phyloP scores from a whole-genome alignment of 1,140 invertebrate species.

The Brachionus rotundiformis region DNA sequence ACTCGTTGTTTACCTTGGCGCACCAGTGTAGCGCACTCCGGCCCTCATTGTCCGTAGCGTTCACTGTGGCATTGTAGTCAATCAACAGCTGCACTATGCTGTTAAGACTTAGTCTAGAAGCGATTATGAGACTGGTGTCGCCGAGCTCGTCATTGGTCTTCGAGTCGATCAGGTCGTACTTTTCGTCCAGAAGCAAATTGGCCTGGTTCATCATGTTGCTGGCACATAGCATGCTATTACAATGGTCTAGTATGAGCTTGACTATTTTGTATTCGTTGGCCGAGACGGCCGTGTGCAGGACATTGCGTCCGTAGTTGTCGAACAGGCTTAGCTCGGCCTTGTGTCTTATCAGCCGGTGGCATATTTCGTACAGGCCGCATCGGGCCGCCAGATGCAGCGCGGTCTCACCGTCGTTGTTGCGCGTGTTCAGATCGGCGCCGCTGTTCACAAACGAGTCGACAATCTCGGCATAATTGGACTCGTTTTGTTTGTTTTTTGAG shows the following conservation, averaged over 20 bases:
- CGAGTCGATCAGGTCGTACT: slow-evolving; percentile 41
- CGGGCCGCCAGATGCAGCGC: slow-evolving; percentile 65
- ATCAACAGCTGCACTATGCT: not conserved
- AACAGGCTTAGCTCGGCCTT: not conserved
- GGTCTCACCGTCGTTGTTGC: slow-evolving; percentile 73
- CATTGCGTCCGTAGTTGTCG: slow-evolving; percentile 44
- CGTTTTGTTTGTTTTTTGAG: not conserved
- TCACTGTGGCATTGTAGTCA: slow-evolving; percentile 41
- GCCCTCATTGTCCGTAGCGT: slow-evolving; percentile 46
- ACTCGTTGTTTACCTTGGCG: slow-evolving; percentile 45
- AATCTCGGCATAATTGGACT: not conserved
- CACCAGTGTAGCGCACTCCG: slow-evolving; percentile 47
- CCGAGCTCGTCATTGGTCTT: slow-evolving; percentile 42
- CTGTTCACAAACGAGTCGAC: slow-evolving; percentile 72
- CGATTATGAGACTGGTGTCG: slow-evolving; percentile 30
- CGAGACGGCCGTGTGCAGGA: slow-evolving; percentile 7
- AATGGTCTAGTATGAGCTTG: slow-evolving; percentile 28
- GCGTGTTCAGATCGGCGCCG: slow-evolving; percentile 80
- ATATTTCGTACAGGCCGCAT: slow-evolving; percentile 25
- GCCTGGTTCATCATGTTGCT: not conserved
- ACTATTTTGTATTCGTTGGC: slow-evolving; percentile 48
- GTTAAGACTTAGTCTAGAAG: slow-evolving; percentile 2
- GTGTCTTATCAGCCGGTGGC: not conserved
- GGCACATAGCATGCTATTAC: not conserved
- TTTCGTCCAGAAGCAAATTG: slow-evolving; percentile 14